Evolutionary conservation across 35 echinoderm and acorn worm species (phyloP).

Genomic region (Heliocidaris erythrogramma): DNA sequence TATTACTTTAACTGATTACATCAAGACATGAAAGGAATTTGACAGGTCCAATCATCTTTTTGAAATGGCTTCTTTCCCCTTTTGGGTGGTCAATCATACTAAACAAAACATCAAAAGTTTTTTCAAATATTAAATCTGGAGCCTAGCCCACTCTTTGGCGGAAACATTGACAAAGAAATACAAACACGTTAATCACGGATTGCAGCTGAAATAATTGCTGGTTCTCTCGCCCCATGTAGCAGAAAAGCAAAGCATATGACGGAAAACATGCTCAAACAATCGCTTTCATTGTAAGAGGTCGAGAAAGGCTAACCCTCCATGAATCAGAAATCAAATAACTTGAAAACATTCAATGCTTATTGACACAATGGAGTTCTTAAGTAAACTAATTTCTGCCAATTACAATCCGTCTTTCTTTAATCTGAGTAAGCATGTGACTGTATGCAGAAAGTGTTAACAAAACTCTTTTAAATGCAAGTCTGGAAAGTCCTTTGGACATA

Average conservation of each 20-base stretch:
- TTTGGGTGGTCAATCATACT: neutral
- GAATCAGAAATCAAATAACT: conserved; percentile 3
- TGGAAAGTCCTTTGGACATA: neutral
- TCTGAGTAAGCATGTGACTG: neutral
- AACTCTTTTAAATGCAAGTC: neutral
- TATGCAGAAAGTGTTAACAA: neutral
- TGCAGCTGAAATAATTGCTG: neutral
- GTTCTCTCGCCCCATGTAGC: neutral
- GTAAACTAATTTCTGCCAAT: neutral
- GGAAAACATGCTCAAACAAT: neutral
- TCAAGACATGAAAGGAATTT: neutral
- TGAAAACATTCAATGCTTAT: neutral
- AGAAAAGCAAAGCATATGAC: neutral
- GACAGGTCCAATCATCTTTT: neutral
- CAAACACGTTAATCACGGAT: conserved; percentile 17
- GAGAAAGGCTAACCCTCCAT: neutral
- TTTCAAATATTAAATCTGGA: neutral
- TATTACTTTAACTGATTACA: neutral
- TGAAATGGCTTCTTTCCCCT: neutral
- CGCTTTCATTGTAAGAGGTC: neutral
- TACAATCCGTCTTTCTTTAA: neutral
- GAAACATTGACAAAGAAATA: neutral
- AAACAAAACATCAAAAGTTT: neutral
- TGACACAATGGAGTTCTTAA: neutral
- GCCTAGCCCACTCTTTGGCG: neutral